A percentile compares a stretch with the other conserved stretches of the same genome.
These are phyloP conservation scores for Microcebus lehilahytsara DNA, from an alignment of 2,113 vertebrate species.

Conservation along the genomic window DNA sequence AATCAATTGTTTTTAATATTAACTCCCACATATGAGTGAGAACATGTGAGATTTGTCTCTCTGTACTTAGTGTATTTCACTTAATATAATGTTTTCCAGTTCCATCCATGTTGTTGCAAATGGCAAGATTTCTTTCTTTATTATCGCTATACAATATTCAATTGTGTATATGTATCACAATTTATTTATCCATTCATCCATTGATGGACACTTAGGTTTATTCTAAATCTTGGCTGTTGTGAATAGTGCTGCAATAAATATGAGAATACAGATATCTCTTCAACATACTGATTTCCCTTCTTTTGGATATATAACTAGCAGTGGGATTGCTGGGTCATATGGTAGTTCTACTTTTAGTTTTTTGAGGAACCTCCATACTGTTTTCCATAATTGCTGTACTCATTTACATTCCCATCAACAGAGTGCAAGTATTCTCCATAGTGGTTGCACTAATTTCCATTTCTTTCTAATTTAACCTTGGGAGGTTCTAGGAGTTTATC, in stretches of 20 bases:
- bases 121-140: neutral
- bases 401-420: neutral
- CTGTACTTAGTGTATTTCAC: no score
- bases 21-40: no score
- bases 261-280: neutral
- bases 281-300: neutral
- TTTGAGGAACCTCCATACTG: neutral
- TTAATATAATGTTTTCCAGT: neutral
- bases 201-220: neutral
- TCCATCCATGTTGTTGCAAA: neutral
- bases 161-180: neutral
- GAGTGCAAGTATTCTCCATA: neutral
- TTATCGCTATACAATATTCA: neutral
- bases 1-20: no score
- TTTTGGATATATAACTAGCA: neutral
- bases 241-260: neutral
- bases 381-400: neutral
- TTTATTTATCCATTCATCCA: neutral
- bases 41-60: no score
- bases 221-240: neutral
- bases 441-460: no score
- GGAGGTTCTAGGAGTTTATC: no score
- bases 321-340: neutral
- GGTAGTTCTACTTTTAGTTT: neutral
- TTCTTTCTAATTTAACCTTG: no score